phyloP scores from a whole-genome alignment of 1,140 invertebrate species.

The Panagrolaimus sp. region DNA sequence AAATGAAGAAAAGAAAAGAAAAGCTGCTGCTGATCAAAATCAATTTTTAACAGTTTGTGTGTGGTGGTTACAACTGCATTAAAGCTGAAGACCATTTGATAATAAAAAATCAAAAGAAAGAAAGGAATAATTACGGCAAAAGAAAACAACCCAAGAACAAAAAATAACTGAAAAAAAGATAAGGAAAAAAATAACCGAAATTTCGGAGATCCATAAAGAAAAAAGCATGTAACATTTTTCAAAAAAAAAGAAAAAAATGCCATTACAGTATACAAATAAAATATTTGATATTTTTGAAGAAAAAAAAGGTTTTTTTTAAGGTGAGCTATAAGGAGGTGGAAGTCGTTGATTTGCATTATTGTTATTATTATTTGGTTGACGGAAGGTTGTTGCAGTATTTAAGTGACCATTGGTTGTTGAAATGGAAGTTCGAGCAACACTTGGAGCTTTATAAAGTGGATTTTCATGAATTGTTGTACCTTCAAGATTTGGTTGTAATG shows the following conservation, averaged over 20 bases:
- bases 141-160: too few relatives aligned
- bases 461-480: conserved; percentile 14
- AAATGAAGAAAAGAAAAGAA: too few relatives aligned
- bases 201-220: neutral
- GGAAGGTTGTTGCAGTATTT: neutral
- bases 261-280: too few relatives aligned
- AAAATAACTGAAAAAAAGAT: too few relatives aligned
- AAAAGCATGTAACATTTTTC: neutral
- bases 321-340: neutral
- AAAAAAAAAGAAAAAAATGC: neutral
- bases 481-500: conserved; percentile 4
- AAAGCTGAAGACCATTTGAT: too few relatives aligned
- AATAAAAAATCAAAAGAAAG: too few relatives aligned
- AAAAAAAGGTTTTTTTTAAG: neutral
- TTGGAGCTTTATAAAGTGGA: neutral
- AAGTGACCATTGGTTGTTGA: conserved; percentile 6
- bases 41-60: too few relatives aligned
- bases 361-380: neutral
- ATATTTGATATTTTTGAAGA: too few relatives aligned
- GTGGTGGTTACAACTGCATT: too few relatives aligned
- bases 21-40: too few relatives aligned
- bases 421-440: neutral
- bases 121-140: too few relatives aligned
- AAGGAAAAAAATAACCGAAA: neutral
- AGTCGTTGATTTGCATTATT: neutral